Conservation (phyloP, 1,140 invertebrate species). For the Solenopsis invicta region DNA sequence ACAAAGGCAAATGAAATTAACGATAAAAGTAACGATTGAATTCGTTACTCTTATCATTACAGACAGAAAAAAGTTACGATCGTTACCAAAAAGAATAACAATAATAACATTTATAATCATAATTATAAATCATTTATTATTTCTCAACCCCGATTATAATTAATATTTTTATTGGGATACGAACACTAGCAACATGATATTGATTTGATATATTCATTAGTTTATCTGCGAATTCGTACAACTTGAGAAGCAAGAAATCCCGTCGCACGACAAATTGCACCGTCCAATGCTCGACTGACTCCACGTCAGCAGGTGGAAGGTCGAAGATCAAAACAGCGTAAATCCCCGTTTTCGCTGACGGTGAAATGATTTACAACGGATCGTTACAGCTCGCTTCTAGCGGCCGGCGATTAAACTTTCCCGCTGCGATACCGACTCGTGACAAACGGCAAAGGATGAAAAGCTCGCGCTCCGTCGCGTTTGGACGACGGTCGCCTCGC, state of each 20-base stretch:
- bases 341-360: conserved; percentile 31
- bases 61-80: no score
- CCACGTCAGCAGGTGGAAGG: background rate
- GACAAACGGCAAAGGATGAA: conserved; percentile 39
- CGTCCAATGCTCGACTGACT: conserved; percentile 10
- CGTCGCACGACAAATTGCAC: background rate
- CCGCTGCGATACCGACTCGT: conserved; percentile 1
- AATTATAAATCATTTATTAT: no score
- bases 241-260: background rate
- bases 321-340: background rate
- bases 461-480: conserved; percentile 4
- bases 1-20: no score
- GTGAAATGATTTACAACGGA: conserved; percentile 45
- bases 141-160: background rate
- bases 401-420: conserved; percentile 40
- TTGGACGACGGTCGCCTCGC: background rate
- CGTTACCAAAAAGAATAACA: no score
- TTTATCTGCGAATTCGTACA: background rate
- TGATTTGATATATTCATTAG: background rate
- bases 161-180: background rate
- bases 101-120: no score
- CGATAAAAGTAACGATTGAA: no score
- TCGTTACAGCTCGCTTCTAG: conserved; percentile 21
- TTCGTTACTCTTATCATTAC: no score
- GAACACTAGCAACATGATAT: background rate